Evolutionary conservation across 2,797 vertebrate genomes (phyloP).

Genomic region (Darevskia nairensis): DNA sequence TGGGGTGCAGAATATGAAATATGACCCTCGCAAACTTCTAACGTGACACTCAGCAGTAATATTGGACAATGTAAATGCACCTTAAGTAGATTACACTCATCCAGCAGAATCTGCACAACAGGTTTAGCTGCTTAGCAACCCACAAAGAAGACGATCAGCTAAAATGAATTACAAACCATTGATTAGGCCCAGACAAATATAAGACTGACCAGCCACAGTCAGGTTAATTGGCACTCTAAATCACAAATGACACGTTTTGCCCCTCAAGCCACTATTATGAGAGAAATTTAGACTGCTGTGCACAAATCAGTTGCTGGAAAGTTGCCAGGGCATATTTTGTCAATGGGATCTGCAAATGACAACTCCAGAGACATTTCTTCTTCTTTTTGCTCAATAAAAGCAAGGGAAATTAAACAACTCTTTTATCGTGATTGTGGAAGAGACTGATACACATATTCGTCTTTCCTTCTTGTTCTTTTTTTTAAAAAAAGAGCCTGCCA

Average conservation of each 20-base stretch:
- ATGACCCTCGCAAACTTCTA: conserved; percentile 55
- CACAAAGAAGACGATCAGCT: conserved; percentile 57
- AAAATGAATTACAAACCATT: conserved; percentile 70
- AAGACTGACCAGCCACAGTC: conserved; percentile 52
- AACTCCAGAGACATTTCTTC: neutral
- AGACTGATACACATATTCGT: neutral
- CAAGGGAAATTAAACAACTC: conserved; percentile 19
- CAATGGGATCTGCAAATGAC: neutral
- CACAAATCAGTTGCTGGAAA: conserved; percentile 25
- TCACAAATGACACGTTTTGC: conserved; percentile 59
- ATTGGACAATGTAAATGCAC: conserved; percentile 68
- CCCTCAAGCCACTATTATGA: conserved; percentile 42
- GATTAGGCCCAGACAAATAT: conserved; percentile 66
- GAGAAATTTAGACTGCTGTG: conserved; percentile 25
- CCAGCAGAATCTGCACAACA: conserved; percentile 63
- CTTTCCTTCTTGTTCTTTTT: neutral
- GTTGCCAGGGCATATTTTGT: conserved; percentile 3
- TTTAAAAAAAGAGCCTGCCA: neutral
- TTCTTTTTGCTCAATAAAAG: neutral
- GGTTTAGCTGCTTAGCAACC: conserved; percentile 77
- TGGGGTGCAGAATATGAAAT: conserved; percentile 57
- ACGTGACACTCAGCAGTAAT: conserved; percentile 70
- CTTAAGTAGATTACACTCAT: conserved; percentile 70
- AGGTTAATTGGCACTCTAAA: conserved; percentile 68
- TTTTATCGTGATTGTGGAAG: conserved; percentile 15